Evolutionary conservation across 2,888 invertebrate genomes (phyloP), one percentile per base, ranked within the genome.

Genomic region (Lagria hirta): DNA sequence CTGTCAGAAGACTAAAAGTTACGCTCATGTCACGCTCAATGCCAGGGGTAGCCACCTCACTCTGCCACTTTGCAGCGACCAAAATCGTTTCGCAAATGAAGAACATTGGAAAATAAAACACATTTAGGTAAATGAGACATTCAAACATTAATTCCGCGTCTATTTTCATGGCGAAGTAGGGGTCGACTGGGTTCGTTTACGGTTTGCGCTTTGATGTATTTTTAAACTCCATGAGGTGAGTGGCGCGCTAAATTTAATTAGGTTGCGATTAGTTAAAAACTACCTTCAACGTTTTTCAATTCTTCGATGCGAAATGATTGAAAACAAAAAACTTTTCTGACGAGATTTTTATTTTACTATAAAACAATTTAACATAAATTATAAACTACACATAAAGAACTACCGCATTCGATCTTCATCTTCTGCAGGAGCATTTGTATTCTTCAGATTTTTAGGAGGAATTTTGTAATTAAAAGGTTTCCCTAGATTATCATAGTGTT

Each of bases 391-490:
- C n/a, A n/a, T n/a, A n/a, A n/a, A n/a, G n/a, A n/a, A n/a, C n/a
- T n/a, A n/a, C n/a, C n/a, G n/a, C n/a, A n/a, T n/a, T n/a, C n/a
- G n/a, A n/a, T n/a, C n/a, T n/a, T n/a, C n/a, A n/a, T n/a, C n/a
- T n/a, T n/a, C n/a, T n/a, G n/a, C n/a, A n/a, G n/a, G n/a, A n/a
- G n/a, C n/a, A n/a, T n/a, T n/a, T n/a, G n/a, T 47, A 23, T 35
- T 55, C 37, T 55, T 54, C 8, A 45, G 53, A 16, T 48, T 21
- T 57, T 74, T 74, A 8, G 69, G 65, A 3, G 81, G 80, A 59
- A 82, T 74, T 49, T 65, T 64, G 62, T 78, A 76, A 30, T 78
- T 76, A 54, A 85, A 84, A 46, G 73, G 66, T 60, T 78, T 78
- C 1, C 80, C 81, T 17, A 73, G 65, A 10, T 69, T 71, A 60